phyloP scores from a whole-genome alignment of 1,140 invertebrate genomes.

The Drosophila kanapiae region DNA sequence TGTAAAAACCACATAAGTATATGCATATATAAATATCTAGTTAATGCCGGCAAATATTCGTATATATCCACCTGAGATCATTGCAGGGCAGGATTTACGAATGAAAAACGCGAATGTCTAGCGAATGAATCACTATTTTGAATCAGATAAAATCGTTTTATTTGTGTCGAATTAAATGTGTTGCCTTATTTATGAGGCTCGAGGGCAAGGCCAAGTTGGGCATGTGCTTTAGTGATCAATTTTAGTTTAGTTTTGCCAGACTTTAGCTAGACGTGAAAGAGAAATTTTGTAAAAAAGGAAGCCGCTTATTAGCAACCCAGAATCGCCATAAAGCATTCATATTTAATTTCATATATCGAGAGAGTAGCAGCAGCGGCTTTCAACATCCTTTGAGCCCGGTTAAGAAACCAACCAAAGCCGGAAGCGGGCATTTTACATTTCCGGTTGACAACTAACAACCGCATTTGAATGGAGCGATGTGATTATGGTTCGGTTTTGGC shows the following conservation, averaged over 20 bases:
- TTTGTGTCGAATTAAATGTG: conserved; percentile 24
- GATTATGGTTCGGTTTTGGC: conserved; percentile 31
- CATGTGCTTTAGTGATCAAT: conserved; percentile 1
- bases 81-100: conserved; percentile 8
- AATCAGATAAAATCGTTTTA: conserved; percentile 20
- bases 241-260: conserved; percentile 9
- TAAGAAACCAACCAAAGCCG: conserved; percentile 17
- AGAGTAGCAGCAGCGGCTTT: conserved; percentile 1
- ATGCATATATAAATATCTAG: conserved; percentile 35
- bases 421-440: conserved; percentile 50
- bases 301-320: conserved; percentile 27
- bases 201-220: conserved; percentile 54
- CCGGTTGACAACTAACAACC: conserved; percentile 32
- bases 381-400: conserved; percentile 54
- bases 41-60: conserved; percentile 39
- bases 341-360: conserved; percentile 37
- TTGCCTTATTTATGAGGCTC: conserved; percentile 28
- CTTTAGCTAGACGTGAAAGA: conserved; percentile 13
- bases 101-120: conserved; percentile 23
- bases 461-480: conserved; percentile 26
- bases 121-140: conserved; percentile 40
- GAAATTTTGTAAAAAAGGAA: conserved; percentile 2
- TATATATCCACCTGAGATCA: conserved; percentile 40
- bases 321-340: conserved; percentile 17
- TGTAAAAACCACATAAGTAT: conserved; percentile 15